A percentile compares a stretch with the other conserved stretches of the same genome.
These are phyloP conservation scores for Scolanthus callimorphus DNA, from an alignment of 92 coral and sea anemone species.

Conservation along the genomic window DNA sequence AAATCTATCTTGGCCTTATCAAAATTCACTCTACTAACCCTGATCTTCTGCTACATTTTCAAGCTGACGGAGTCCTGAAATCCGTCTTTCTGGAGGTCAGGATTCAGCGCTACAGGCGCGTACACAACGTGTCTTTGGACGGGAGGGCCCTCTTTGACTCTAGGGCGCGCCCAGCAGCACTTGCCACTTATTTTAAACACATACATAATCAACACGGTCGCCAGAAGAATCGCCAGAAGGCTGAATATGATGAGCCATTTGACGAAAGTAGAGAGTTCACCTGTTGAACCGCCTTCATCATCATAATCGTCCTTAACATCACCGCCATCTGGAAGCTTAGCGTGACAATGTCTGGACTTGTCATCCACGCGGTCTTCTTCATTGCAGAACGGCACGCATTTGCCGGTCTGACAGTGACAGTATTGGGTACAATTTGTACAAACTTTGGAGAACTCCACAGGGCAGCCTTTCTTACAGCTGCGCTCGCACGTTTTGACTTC, in stretches of 20 bases:
- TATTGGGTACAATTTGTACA: constrained; percentile 68
- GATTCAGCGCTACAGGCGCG: constrained; percentile 38
- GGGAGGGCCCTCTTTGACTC: constrained; percentile 18
- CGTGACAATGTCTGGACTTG: constrained; percentile 45
- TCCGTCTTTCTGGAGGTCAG: constrained; percentile 49
- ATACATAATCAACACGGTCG: constrained; percentile 69
- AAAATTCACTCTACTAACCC: too few relatives aligned
- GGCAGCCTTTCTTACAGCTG: constrained; percentile 71
- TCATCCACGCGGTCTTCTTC: constrained; percentile 52
- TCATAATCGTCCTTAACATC: not conserved
- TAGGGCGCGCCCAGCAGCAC: constrained; percentile 69
- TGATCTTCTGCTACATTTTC: constrained; percentile 19
- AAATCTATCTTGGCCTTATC: too few relatives aligned
- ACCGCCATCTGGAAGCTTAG: not conserved
- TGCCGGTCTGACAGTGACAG: constrained; percentile 87
- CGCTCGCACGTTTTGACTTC: constrained; percentile 48
- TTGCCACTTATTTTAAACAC: constrained; percentile 64
- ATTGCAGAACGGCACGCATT: constrained; percentile 66
- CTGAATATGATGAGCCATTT: constrained; percentile 81
- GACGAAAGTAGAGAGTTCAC: constrained; percentile 66
- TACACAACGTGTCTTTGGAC: constrained; percentile 38
- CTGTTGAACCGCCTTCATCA: constrained; percentile 10
- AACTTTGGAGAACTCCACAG: constrained; percentile 45
- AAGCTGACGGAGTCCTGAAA: constrained; percentile 48
- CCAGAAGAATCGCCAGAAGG: constrained; percentile 58